Percentiles rank a stretch among this genome's conserved stretches.
phyloP scores from a whole-genome alignment of 2,888 invertebrate species.

The Platerodrilus igneus region DNA sequence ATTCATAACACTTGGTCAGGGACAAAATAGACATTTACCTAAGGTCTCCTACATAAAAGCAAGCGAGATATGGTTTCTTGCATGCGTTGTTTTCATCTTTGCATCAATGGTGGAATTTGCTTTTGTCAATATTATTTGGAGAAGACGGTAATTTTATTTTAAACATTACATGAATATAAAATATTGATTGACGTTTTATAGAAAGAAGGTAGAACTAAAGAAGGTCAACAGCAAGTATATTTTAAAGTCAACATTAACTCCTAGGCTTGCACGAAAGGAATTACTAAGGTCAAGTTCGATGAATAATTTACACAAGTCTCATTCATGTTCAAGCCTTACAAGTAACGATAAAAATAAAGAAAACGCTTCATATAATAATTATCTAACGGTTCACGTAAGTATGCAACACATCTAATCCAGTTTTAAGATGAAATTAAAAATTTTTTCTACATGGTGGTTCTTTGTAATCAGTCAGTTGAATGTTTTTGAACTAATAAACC shows the following conservation, averaged over 20 bases:
- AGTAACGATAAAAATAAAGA: conserved; percentile 16
- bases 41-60: conserved; percentile 88
- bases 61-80: conserved; percentile 86
- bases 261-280: conserved; percentile 68
- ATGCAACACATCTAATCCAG: too few species aligned
- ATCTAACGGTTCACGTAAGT: conserved; percentile 36
- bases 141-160: conserved; percentile 60
- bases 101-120: conserved; percentile 83
- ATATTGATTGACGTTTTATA: conserved; percentile 19
- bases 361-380: conserved; percentile 29
- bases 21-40: conserved; percentile 77
- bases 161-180: not conserved
- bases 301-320: conserved; percentile 60
- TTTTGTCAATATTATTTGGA: conserved; percentile 85
- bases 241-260: conserved; percentile 76
- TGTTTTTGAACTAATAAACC: too few species aligned
- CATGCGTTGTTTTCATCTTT: conserved; percentile 79
- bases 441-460: too few species aligned
- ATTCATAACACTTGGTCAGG: conserved; percentile 81
- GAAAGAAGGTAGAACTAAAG: conserved; percentile 65
- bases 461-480: too few species aligned
- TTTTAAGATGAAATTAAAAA: too few species aligned
- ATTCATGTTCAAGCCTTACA: conserved; percentile 65
- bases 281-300: conserved; percentile 60
- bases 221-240: conserved; percentile 80